Evolutionary conservation across 2,797 vertebrate species (phyloP), one percentile per base, ranked within the genome.

Genomic region (Bryconaethiops microstoma): DNA sequence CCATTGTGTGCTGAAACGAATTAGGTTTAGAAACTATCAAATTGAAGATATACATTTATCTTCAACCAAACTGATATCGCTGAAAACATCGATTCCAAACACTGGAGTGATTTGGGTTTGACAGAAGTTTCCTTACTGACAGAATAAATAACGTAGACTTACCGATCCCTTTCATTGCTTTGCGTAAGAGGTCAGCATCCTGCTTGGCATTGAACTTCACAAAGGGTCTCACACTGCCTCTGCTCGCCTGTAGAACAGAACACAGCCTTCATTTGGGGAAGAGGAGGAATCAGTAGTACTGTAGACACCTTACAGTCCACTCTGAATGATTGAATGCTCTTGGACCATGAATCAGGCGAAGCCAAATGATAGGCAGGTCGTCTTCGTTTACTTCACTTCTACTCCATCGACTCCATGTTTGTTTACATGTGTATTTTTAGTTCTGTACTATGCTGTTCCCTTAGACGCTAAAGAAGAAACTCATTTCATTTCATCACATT

Each of bases 151-250:
- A 7, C 16, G 14, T 0, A 52, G 25, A 57, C 92, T 95, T 89
- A 98, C 98, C 98, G 0, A 99, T 86, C 85, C 98, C 98, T 89
- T 99, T 99, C 97, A 99, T 99, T 81, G 98, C 97, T 87, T 94
- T 97, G 35, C 96, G 94, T 73, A 99, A 96, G 64, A 94, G 10
- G 76, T 99, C 96, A 3, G 97, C 96, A 85, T 99, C 98, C 5
- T 95, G 92, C 88, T 96, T 95, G 52, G 95, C 95, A 68, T 97
- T 94, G 84, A 99, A 99, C 77, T 93, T 93, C 85, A 95, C 88
- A 1, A 94, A 97, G 54, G 94, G 94, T 82, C 89, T 92, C 23
- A 99, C 93, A 16, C 90, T 95, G 82, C 94, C 94, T 91, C 92
- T 80, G 85, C 85, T 65, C 0, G 85, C 88, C 94, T 95, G 85